phyloP scores from a whole-genome alignment of 2,797 vertebrate genomes.

The Darevskia mixta region DNA sequence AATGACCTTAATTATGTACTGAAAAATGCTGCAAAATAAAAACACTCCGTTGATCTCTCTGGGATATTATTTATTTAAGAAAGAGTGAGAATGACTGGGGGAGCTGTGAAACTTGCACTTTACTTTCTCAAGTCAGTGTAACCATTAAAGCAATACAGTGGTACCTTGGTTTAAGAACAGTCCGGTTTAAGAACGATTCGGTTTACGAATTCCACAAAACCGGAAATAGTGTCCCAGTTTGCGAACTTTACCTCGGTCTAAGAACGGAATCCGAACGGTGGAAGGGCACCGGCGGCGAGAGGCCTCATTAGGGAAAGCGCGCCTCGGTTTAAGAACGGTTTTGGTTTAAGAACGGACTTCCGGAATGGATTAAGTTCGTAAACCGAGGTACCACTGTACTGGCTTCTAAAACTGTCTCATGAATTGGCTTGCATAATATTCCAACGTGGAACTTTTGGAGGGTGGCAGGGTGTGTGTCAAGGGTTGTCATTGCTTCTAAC shows the following conservation, averaged over 20 bases:
- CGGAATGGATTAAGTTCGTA: too few relatives aligned
- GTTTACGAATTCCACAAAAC: too few relatives aligned
- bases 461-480: background rate
- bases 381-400: too few relatives aligned
- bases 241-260: too few relatives aligned
- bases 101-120: background rate
- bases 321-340: too few relatives aligned
- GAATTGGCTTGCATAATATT: background rate
- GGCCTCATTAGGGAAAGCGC: too few relatives aligned
- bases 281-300: fast-evolving
- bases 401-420: constrained; percentile 1
- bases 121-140: background rate
- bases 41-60: constrained; percentile 72
- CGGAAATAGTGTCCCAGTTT: too few relatives aligned
- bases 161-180: too few relatives aligned
- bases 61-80: constrained; percentile 37
- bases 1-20: constrained; percentile 81
- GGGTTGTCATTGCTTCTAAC: background rate
- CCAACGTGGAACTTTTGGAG: background rate
- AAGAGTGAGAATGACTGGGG: background rate
- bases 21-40: constrained; percentile 85
- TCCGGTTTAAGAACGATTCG: too few relatives aligned
- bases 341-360: too few relatives aligned
- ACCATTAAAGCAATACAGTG: background rate
- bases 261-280: too few relatives aligned